Percentiles rank a stretch among this genome's conserved stretches.
Evolutionary conservation across 2,888 invertebrate genomes (phyloP).

Genomic region (Heteromyza rotundicornis): DNA sequence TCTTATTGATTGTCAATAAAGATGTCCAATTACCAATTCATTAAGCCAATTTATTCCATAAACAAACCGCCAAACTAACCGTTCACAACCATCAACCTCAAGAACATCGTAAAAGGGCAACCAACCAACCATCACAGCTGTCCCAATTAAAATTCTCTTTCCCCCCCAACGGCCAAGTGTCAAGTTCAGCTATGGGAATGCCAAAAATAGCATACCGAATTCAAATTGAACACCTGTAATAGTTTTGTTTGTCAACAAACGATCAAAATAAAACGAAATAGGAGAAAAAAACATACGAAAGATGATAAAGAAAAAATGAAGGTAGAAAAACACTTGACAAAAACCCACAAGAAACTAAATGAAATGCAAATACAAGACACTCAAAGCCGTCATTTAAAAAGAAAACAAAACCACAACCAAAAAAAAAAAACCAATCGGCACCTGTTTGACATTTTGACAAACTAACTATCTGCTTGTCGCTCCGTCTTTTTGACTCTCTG

Average conservation of each 20-base stretch:
- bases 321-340: not conserved
- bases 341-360: not conserved
- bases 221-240: not conserved
- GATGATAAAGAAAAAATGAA: not conserved
- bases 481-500: not conserved
- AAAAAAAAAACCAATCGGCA: not conserved
- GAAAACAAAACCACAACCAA: too few species aligned
- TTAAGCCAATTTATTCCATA: too few species aligned
- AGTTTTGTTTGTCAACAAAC: not conserved
- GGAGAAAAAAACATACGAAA: too few species aligned
- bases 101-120: too few species aligned
- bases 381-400: not conserved
- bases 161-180: too few species aligned
- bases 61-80: too few species aligned
- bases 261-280: not conserved
- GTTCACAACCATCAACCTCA: too few species aligned
- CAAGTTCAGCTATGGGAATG: not conserved
- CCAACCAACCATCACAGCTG: too few species aligned
- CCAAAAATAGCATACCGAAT: not conserved
- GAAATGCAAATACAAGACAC: not conserved
- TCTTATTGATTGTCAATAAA: too few species aligned
- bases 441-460: constrained; percentile 1
- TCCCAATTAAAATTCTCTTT: too few species aligned
- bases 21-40: too few species aligned
- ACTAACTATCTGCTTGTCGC: too few species aligned